A percentile compares a stretch with the other conserved stretches of the same genome.
Evolutionary conservation across 2,888 invertebrate genomes (phyloP).

Genomic region (Drosophila borborema): DNA sequence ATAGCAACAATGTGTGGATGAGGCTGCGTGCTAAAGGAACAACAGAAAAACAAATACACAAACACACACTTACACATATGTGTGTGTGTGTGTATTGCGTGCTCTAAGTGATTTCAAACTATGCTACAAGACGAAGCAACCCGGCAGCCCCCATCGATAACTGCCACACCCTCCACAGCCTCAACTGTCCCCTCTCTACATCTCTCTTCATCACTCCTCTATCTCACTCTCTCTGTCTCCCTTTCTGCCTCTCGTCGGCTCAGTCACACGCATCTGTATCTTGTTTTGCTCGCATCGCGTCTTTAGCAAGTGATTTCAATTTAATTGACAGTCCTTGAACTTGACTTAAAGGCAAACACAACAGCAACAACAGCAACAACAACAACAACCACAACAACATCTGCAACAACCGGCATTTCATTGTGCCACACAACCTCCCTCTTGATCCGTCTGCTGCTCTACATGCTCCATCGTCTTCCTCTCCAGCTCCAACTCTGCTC

Average conservation of each 20-base stretch:
- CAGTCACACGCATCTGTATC: constrained; percentile 49
- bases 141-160: constrained; percentile 19
- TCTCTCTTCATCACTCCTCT: too few relatives aligned
- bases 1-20: constrained; percentile 26
- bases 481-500: not conserved
- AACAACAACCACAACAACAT: constrained; percentile 18
- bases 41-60: not conserved
- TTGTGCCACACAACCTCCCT: constrained; percentile 39
- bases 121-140: constrained; percentile 46
- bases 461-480: constrained; percentile 1
- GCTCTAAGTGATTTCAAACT: constrained; percentile 61
- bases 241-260: not conserved
- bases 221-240: not conserved
- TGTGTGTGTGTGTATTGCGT: constrained; percentile 34
- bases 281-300: constrained; percentile 58
- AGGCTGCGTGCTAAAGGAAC: constrained; percentile 8
- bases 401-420: constrained; percentile 50
- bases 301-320: constrained; percentile 81
- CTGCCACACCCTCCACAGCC: constrained; percentile 16
- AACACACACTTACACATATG: not conserved
- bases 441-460: not conserved
- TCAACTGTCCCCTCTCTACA: not conserved
- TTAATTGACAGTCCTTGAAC: constrained; percentile 84
- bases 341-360: constrained; percentile 80
- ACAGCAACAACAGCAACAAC: constrained; percentile 36